phyloP scores from a whole-genome alignment of 2,888 invertebrate genomes.

The Apamea monoglypha region DNA sequence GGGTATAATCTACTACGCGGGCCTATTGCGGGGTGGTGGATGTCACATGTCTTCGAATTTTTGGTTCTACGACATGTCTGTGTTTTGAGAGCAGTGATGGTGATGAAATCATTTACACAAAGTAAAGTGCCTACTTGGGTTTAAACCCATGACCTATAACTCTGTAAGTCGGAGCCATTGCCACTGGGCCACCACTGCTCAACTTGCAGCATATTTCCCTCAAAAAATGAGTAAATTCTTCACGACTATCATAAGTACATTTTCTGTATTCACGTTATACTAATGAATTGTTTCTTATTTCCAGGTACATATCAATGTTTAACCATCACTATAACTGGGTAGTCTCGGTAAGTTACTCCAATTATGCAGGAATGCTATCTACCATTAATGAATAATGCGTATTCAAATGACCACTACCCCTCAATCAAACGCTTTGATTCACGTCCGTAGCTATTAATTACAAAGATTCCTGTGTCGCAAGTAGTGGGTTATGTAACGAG shows the following conservation, averaged over 20 bases:
- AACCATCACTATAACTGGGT: background rate
- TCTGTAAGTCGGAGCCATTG: background rate
- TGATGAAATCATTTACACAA: no score
- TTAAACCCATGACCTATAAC: no score
- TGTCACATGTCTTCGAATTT: background rate
- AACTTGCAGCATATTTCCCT: background rate
- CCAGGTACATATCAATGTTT: slow-evolving; percentile 56
- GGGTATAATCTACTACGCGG: background rate
- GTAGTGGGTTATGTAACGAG: slow-evolving; percentile 44
- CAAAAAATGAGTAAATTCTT: background rate
- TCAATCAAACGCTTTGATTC: slow-evolving; percentile 52
- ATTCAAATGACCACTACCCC: slow-evolving; percentile 48
- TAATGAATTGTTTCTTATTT: slow-evolving; percentile 52
- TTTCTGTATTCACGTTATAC: background rate
- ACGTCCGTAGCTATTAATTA: slow-evolving; percentile 45
- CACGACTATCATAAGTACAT: background rate
- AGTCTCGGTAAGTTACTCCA: slow-evolving; percentile 53
- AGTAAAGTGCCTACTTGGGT: no score
- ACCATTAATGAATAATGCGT: slow-evolving; percentile 55
- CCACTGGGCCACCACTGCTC: background rate
- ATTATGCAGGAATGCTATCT: slow-evolving; percentile 42
- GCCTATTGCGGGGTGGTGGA: background rate
- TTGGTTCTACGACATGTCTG: background rate
- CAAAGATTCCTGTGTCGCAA: slow-evolving; percentile 35
- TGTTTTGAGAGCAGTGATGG: no score